phyloP scores from a whole-genome alignment of 2,888 invertebrate genomes.

The Epistrophella euchroma region DNA sequence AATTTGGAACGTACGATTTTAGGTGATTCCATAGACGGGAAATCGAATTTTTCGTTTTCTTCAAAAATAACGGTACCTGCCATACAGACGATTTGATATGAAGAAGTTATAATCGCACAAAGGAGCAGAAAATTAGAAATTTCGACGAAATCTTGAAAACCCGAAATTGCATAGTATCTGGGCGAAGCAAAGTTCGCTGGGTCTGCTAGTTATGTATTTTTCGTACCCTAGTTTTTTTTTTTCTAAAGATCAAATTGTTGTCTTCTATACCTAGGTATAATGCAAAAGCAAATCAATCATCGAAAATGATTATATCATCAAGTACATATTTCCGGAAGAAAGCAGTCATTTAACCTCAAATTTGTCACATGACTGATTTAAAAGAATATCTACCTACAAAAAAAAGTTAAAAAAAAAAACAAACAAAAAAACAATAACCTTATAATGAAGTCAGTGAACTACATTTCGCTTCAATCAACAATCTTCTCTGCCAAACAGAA shows the following conservation, averaged over 20 bases:
- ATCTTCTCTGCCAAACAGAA: constrained; percentile 5
- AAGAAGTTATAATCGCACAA: too few relatives aligned
- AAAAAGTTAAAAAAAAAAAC: too few relatives aligned
- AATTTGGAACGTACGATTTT: too few relatives aligned
- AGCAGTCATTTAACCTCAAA: constrained; percentile 32
- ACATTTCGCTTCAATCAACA: constrained; percentile 62
- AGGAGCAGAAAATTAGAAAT: too few relatives aligned
- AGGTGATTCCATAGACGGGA: too few relatives aligned
- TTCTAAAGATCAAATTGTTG: neutral
- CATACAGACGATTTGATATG: too few relatives aligned
- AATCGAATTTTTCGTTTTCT: too few relatives aligned
- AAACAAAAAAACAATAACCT: neutral
- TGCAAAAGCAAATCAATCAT: constrained; percentile 17
- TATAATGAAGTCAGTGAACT: constrained; percentile 54
- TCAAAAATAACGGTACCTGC: too few relatives aligned
- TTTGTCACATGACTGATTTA: constrained; percentile 44
- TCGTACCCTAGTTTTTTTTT: neutral
- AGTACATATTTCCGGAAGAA: constrained; percentile 21
- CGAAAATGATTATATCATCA: constrained; percentile 18
- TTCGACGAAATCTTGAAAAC: too few relatives aligned
- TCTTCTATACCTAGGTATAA: neutral
- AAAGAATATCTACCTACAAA: neutral
- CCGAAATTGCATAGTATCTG: too few relatives aligned
- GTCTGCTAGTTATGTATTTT: neutral
- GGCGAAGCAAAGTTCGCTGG: too few relatives aligned